Conservation (phyloP, 2,797 vertebrate genomes). For the Staurois parvus region DNA sequence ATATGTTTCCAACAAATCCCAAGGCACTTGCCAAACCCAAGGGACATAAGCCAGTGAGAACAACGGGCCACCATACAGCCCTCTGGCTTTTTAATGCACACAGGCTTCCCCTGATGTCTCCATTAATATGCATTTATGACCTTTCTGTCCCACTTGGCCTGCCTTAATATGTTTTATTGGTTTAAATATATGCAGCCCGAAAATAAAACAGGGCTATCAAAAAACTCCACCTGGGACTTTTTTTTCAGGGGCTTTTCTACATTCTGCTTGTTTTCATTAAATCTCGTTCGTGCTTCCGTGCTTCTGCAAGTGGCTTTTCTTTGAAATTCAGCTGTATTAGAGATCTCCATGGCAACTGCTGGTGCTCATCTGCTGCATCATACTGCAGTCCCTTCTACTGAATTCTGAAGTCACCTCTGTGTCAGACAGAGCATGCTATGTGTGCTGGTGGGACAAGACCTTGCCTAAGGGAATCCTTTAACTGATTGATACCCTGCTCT, state of each 20-base stretch:
- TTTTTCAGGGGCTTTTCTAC: slow-evolving; percentile 63
- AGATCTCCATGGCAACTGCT: slow-evolving; percentile 86
- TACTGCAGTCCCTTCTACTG: slow-evolving; percentile 70
- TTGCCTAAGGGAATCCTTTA: slow-evolving; percentile 68
- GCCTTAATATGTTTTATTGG: slow-evolving; percentile 43
- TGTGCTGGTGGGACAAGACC: slow-evolving; percentile 68
- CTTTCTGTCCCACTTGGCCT: slow-evolving; percentile 6
- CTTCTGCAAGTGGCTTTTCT: slow-evolving; percentile 69
- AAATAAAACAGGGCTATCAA: slow-evolving; percentile 53
- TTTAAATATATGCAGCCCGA: slow-evolving; percentile 43
- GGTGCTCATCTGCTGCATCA: slow-evolving; percentile 84
- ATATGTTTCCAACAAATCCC: slow-evolving; percentile 90
- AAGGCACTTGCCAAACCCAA: slow-evolving; percentile 70
- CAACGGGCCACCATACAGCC: slow-evolving; percentile 65
- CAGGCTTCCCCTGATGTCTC: slow-evolving; percentile 42
- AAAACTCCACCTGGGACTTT: slow-evolving; percentile 70
- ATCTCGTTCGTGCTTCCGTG: slow-evolving; percentile 64
- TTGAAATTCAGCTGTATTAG: slow-evolving; percentile 73
- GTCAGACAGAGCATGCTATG: slow-evolving; percentile 68
- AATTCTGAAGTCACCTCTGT: slow-evolving; percentile 69
- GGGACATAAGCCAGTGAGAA: slow-evolving; percentile 71
- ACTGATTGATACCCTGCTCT: slow-evolving; percentile 66
- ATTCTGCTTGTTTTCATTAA: slow-evolving; percentile 70
- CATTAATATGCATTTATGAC: slow-evolving; percentile 66
- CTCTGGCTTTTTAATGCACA: slow-evolving; percentile 56